These are phyloP conservation scores for Mesaphorura yosii DNA, from an alignment of 1,140 invertebrate genomes.

Conservation along the genomic window DNA sequence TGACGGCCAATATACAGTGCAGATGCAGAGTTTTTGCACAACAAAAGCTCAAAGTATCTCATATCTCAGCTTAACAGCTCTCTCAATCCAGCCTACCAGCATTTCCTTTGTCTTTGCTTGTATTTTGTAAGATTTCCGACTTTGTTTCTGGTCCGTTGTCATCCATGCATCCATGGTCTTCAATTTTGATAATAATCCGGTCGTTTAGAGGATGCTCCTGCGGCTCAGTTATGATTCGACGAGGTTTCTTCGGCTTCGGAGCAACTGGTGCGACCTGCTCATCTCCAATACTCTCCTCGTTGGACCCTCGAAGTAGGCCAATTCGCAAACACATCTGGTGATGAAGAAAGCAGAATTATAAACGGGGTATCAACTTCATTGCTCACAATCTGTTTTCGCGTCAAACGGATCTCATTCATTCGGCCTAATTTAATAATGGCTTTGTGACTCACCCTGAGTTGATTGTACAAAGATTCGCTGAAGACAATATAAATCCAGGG, in stretches of 20 bases:
- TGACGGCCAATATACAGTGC: too few relatives aligned
- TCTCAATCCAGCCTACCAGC: too few relatives aligned
- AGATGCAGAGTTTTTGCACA: too few relatives aligned
- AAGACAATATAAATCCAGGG: conserved; percentile 69
- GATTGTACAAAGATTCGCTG: conserved; percentile 35
- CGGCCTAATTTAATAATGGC: neutral
- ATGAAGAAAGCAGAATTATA: neutral
- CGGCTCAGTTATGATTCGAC: too few relatives aligned
- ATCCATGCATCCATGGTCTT: too few relatives aligned
- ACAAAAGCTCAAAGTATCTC: too few relatives aligned
- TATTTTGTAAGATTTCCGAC: too few relatives aligned
- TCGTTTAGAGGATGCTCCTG: too few relatives aligned
- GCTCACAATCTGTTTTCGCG: neutral
- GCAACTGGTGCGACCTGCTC: conserved; percentile 22
- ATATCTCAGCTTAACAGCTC: too few relatives aligned
- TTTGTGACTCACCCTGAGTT: conserved; percentile 20
- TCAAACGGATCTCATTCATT: neutral
- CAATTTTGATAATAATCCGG: too few relatives aligned
- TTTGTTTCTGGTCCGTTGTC: conserved; percentile 4
- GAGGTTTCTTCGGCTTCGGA: too few relatives aligned
- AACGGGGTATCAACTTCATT: neutral
- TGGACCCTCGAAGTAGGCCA: conserved; percentile 20
- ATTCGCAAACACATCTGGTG: conserved; percentile 25
- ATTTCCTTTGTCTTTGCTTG: too few relatives aligned
- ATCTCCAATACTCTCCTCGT: conserved; percentile 30